A percentile compares a stretch with the other conserved stretches of the same genome.
These are phyloP conservation scores for Oceanodroma tethys DNA, from an alignment of 2,113 vertebrate genomes.

Conservation along the genomic window DNA sequence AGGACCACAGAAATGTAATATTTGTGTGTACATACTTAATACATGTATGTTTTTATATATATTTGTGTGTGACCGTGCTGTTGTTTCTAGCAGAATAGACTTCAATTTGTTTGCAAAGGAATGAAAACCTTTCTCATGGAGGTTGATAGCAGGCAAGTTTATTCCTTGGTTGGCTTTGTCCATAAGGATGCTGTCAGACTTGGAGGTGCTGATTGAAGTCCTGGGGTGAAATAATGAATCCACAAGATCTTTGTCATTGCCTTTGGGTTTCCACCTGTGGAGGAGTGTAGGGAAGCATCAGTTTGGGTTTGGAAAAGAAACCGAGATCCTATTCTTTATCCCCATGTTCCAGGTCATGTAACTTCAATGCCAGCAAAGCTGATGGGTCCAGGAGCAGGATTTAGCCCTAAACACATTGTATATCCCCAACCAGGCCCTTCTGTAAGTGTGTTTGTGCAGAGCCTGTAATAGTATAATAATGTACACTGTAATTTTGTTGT, in stretches of 20 bases:
- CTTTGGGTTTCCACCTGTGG: neutral
- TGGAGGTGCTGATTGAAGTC: neutral
- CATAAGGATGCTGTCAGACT: neutral
- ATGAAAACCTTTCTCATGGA: neutral
- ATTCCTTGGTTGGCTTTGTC: neutral
- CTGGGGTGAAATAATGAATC: neutral
- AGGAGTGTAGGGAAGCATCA: neutral
- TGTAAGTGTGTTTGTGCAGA: neutral
- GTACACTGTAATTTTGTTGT: neutral
- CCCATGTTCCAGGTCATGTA: neutral
- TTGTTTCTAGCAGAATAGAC: neutral
- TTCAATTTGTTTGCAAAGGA: neutral
- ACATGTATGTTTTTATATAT: fast-evolving
- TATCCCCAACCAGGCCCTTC: neutral
- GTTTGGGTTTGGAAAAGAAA: neutral
- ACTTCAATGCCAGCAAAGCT: neutral
- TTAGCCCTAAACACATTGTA: neutral
- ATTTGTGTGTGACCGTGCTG: neutral
- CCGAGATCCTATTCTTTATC: neutral
- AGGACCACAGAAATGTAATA: neutral
- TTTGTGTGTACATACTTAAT: neutral
- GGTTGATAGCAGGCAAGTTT: neutral
- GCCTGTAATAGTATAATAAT: neutral
- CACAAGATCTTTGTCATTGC: fast-evolving
- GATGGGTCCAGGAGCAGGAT: neutral